These are phyloP conservation scores for Burhinus oedicnemus DNA, from an alignment of 2,113 vertebrate genomes.

Conservation along the genomic window DNA sequence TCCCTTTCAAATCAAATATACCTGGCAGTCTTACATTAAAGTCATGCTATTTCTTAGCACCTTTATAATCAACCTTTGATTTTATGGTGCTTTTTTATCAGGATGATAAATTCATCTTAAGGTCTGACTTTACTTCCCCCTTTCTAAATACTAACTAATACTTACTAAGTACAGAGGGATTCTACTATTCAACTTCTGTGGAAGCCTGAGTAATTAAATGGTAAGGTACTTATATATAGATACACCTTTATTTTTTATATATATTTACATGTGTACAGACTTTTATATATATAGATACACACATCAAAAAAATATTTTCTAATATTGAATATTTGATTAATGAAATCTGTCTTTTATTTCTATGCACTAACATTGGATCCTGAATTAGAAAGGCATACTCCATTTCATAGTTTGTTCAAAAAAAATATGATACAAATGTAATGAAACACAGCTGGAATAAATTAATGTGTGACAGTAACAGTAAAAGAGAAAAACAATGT, in stretches of 20 bases:
- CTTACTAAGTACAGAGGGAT: background rate
- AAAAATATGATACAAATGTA: background rate
- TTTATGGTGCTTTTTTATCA: background rate
- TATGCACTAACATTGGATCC: background rate
- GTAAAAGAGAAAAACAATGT: background rate
- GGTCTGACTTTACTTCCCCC: background rate
- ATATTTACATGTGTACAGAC: background rate
- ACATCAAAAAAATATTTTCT: background rate
- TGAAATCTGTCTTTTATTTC: background rate
- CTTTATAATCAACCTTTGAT: background rate
- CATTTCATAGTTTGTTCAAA: background rate
- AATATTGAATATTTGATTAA: background rate
- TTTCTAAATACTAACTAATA: background rate
- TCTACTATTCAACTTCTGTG: background rate
- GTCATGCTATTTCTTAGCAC: background rate
- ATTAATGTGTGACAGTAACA: background rate
- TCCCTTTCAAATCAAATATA: background rate
- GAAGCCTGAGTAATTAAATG: background rate
- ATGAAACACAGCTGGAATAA: slow-evolving; percentile 27
- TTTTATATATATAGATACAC: background rate
- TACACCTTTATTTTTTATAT: background rate
- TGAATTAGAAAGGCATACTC: background rate
- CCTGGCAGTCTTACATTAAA: background rate
- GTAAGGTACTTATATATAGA: background rate
- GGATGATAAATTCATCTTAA: background rate